phyloP scores from a whole-genome alignment of 2,888 invertebrate genomes.

The Diadromus collaris region DNA sequence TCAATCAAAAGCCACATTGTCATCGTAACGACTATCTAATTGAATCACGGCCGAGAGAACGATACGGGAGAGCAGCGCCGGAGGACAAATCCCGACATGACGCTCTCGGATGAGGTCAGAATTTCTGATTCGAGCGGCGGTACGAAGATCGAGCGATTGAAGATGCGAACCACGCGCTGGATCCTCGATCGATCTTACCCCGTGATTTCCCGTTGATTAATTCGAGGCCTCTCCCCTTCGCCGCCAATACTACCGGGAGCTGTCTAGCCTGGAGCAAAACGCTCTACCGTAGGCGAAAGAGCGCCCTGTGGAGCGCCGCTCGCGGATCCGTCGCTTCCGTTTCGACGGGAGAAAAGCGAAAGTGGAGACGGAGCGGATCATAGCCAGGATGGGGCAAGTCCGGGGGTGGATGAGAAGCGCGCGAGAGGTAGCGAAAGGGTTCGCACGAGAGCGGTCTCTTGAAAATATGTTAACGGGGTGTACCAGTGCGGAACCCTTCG shows the following conservation, averaged over 20 bases:
- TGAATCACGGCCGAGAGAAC: conserved; percentile 43
- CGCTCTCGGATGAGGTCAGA: conserved; percentile 11
- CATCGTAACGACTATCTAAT: conserved; percentile 52
- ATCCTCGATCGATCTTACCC: conserved; percentile 9
- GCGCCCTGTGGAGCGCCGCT: too few relatives aligned
- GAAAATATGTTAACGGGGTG: conserved; percentile 69
- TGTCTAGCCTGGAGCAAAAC: conserved; percentile 64
- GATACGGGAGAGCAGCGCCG: conserved; percentile 4
- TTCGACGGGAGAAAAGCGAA: conserved; percentile 7
- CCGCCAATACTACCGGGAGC: conserved; percentile 52
- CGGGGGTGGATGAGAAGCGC: background rate
- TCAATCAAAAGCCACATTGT: conserved; percentile 30
- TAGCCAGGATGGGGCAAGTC: background rate
- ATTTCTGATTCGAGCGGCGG: conserved; percentile 18
- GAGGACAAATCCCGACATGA: background rate
- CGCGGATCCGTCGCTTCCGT: conserved; percentile 28
- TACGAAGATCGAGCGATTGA: conserved; percentile 39
- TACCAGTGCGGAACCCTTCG: conserved; percentile 52
- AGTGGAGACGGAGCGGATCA: conserved; percentile 15
- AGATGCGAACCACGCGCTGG: conserved; percentile 41
- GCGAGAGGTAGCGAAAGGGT: conserved; percentile 44
- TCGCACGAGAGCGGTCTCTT: conserved; percentile 62
- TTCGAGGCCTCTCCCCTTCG: conserved; percentile 63
- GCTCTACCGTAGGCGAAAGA: conserved; percentile 18
- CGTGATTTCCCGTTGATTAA: conserved; percentile 72